Base-by-base conservation (phyloP, 2,888 invertebrate species). In the Drosophila nr. perissopoda region DNA sequence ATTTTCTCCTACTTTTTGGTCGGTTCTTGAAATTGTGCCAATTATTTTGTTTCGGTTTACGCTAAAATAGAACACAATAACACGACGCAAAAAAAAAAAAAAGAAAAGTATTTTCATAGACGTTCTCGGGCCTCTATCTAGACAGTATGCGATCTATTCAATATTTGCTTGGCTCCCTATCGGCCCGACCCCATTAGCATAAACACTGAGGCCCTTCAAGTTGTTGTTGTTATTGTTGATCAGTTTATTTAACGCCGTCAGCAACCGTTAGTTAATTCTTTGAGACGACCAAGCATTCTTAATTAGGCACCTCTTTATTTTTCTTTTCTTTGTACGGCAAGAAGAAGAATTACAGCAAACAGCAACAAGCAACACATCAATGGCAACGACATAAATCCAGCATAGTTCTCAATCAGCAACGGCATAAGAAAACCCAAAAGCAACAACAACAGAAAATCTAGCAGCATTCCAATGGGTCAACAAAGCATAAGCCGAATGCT, bases 21-120 rank as follows among this genome's bases (percentile, higher is more conserved):
- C 21, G 34, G 21, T 25, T 78, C 52, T 84, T 89, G 82, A 87
- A 87, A 70, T 79, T 81, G 84, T 84, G 84, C 84, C 84, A 84
- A 84, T 85, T 79, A 82, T 87, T 85, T 76, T 58, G 58, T 76
- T 74, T 73, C 66, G 61, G 53, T 68, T 86, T 69, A 52, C 63
- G 69, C 77, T 61, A 81, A 89, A 81, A 84, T 81, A 81, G 79
- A 77, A 62, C 63, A 80, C 73, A 86, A 76, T 80, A 82, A 72
- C 74, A 71, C 29, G 49, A 75, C 25, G 57, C 57, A 59, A 76
- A 40, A 54, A n/a, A 71, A 36, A 13, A 16, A 8, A 16, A 7
- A 7, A 36, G 8, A 25, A 36, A 29, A 29, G 5, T 57, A 53
- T 48, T 29, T 59, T 38, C 21, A 25, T 45, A 16, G 13, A 25